Percentiles rank a stretch among this genome's conserved stretches.
These are phyloP conservation scores for Macroramphosus scolopax DNA, from an alignment of 2,797 vertebrate species.

Conservation along the genomic window DNA sequence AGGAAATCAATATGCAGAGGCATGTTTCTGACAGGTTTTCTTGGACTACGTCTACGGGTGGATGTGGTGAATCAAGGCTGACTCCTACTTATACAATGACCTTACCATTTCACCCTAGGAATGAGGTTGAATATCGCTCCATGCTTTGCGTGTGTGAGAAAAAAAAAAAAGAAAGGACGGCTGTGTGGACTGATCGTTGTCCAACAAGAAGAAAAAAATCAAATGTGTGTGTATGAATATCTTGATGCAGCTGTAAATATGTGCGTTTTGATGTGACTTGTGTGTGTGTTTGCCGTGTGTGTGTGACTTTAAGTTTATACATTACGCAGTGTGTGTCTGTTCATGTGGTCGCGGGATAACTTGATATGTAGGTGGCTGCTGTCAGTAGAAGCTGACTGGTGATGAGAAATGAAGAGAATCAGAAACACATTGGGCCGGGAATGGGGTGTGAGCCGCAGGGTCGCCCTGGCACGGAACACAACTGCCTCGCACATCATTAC, in stretches of 20 bases:
- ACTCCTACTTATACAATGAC: constrained; percentile 68
- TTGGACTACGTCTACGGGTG: constrained; percentile 34
- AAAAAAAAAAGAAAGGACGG: constrained; percentile 25
- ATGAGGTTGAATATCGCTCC: constrained; percentile 56
- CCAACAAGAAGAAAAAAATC: constrained; percentile 31
- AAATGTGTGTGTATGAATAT: constrained; percentile 60
- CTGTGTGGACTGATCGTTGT: constrained; percentile 25
- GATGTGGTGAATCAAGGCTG: constrained; percentile 54
- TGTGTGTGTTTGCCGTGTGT: constrained; percentile 10
- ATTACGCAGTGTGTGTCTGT: background rate
- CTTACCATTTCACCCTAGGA: constrained; percentile 63
- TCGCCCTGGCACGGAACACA: constrained; percentile 73
- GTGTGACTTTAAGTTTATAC: constrained; percentile 19
- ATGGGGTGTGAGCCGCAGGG: constrained; percentile 77
- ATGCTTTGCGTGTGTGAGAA: constrained; percentile 29
- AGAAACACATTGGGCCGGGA: constrained; percentile 77
- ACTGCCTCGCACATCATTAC: constrained; percentile 81
- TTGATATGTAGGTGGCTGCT: constrained; percentile 60
- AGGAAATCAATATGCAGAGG: constrained; percentile 70
- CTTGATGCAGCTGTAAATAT: constrained; percentile 46
- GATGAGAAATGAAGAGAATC: constrained; percentile 78
- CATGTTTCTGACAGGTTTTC: constrained; percentile 69
- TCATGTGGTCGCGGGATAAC: constrained; percentile 41
- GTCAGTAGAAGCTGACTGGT: constrained; percentile 67
- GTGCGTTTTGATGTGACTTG: constrained; percentile 30